A percentile compares a stretch with the other conserved stretches of the same genome.
These are phyloP conservation scores for Cydia fagiglandana DNA, from an alignment of 1,140 invertebrate species.

Conservation along the genomic window DNA sequence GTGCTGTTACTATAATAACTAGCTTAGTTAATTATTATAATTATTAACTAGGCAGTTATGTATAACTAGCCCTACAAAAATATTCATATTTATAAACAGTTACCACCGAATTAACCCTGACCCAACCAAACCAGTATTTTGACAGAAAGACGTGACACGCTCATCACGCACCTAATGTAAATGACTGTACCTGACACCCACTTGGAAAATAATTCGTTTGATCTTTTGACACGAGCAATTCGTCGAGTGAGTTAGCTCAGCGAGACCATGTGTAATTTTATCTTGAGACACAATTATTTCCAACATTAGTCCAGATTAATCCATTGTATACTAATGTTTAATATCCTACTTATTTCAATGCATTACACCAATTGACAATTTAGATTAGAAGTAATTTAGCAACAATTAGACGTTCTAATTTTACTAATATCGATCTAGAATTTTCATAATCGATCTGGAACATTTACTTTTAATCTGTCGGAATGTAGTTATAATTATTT, in stretches of 20 bases:
- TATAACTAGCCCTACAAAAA: neutral
- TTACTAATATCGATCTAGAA: neutral
- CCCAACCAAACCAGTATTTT: neutral
- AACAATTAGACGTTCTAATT: too few species aligned
- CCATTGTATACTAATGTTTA: too few species aligned
- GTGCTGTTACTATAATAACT: too few species aligned
- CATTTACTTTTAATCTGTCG: slow-evolving; percentile 3
- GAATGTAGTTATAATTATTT: slow-evolving; percentile 4
- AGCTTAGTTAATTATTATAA: too few species aligned
- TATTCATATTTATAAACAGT: neutral
- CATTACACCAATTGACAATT: too few species aligned
- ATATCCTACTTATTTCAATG: too few species aligned
- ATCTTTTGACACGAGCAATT: slow-evolving; percentile 18
- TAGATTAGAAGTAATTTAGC: too few species aligned
- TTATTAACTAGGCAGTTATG: too few species aligned
- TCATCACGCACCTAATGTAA: neutral
- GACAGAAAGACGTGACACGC: neutral
- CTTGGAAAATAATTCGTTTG: slow-evolving; percentile 25
- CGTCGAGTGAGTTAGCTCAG: slow-evolving; percentile 6
- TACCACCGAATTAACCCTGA: neutral
- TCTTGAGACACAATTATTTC: too few species aligned
- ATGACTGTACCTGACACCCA: neutral
- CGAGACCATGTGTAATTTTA: neutral
- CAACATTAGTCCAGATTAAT: too few species aligned
- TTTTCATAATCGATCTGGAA: neutral